Conservation (phyloP, 2,113 vertebrate species). For the Varanus salvator region DNA sequence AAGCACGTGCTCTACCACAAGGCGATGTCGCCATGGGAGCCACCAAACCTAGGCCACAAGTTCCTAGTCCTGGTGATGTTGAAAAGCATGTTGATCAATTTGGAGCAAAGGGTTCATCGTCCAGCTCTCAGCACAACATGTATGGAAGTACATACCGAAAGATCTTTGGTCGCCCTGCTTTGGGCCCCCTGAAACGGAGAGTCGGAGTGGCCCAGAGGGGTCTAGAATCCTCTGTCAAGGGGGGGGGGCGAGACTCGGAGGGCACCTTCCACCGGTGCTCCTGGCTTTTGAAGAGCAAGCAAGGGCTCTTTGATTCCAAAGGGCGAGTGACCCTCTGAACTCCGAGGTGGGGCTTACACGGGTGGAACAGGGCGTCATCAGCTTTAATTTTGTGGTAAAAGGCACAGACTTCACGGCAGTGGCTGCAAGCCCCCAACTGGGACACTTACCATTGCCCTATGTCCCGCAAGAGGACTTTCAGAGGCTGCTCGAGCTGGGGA, state of each 20-base stretch:
- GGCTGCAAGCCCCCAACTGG: too few relatives aligned
- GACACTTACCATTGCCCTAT: too few relatives aligned
- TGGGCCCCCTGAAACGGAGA: too few relatives aligned
- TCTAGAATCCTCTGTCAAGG: neutral
- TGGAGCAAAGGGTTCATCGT: neutral
- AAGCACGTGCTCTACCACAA: neutral
- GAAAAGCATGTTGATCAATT: neutral
- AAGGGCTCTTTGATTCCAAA: neutral
- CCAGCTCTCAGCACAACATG: neutral
- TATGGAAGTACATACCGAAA: neutral
- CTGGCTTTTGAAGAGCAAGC: neutral
- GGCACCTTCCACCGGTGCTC: neutral
- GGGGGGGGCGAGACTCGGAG: neutral
- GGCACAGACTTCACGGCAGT: too few relatives aligned
- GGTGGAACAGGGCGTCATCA: too few relatives aligned
- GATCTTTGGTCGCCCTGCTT: neutral
- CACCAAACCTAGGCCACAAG: neutral
- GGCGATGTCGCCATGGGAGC: neutral
- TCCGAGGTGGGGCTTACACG: neutral
- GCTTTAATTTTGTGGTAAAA: too few relatives aligned
- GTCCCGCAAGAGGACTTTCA: too few relatives aligned
- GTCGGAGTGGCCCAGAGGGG: too few relatives aligned
- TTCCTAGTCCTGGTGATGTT: neutral
- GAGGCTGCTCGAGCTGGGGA: too few relatives aligned
- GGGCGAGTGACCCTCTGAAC: neutral